A percentile compares a stretch with the other conserved stretches of the same genome.
Evolutionary conservation across 1,140 invertebrate genomes (phyloP).

Genomic region (Epicauta chinensis): DNA sequence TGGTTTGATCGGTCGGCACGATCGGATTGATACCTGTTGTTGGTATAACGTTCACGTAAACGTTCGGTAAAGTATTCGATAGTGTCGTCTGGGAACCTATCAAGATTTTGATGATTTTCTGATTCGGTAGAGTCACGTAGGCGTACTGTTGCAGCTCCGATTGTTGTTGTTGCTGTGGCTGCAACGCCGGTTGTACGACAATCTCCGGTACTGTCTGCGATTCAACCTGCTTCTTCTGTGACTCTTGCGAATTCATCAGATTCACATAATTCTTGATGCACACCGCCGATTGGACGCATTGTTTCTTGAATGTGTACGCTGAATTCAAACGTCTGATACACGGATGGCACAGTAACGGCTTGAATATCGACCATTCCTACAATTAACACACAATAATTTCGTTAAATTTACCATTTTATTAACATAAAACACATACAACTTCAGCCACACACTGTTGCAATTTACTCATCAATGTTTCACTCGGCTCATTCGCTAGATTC

Average conservation of each 20-base stretch:
- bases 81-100: slow-evolving; percentile 31
- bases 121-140: slow-evolving; percentile 33
- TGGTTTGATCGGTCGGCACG: slow-evolving; percentile 5
- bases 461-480: slow-evolving; percentile 35
- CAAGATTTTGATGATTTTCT: slow-evolving; percentile 34
- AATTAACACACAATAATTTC: slow-evolving; percentile 24
- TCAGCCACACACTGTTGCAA: slow-evolving; percentile 37
- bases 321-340: slow-evolving; percentile 34
- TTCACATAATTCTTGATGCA: slow-evolving; percentile 33
- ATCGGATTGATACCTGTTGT: slow-evolving; percentile 12
- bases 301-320: slow-evolving; percentile 35
- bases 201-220: slow-evolving; percentile 20
- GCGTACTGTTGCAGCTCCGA: slow-evolving; percentile 6
- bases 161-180: slow-evolving; percentile 4
- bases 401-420: background rate
- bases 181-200: background rate
- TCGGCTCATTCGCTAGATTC: slow-evolving; percentile 34
- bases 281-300: slow-evolving; percentile 34
- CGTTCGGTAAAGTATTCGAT: slow-evolving; percentile 33
- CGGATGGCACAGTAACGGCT: slow-evolving; percentile 36
- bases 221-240: slow-evolving; percentile 29
- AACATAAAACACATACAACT: slow-evolving; percentile 37
- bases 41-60: slow-evolving; percentile 37
- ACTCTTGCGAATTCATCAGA: slow-evolving; percentile 26
- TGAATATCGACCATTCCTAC: slow-evolving; percentile 37